A percentile compares a stretch with the other conserved stretches of the same genome.
Evolutionary conservation across 2,888 invertebrate genomes (phyloP).

Genomic region (Spatulosminthurus flaviceps): DNA sequence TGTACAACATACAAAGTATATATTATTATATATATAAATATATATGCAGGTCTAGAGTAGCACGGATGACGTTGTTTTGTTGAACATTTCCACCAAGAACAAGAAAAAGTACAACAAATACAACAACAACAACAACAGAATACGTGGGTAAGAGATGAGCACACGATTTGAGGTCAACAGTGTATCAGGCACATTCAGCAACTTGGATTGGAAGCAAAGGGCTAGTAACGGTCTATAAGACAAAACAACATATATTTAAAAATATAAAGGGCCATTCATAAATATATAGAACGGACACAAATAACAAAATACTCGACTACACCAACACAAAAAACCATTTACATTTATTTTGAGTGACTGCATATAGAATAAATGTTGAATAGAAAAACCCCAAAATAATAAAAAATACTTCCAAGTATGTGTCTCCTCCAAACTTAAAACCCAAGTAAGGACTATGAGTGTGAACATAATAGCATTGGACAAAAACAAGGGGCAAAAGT

Average conservation of each 20-base stretch:
- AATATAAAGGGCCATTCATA: not conserved
- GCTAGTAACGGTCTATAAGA: slow-evolving; percentile 42
- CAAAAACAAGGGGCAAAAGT: no score
- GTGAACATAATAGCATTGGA: no score
- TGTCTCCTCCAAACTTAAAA: no score
- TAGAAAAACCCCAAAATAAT: no score
- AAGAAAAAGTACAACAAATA: no score
- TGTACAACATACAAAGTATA: no score
- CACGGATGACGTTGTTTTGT: slow-evolving; percentile 10
- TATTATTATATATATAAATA: not conserved
- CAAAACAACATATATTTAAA: slow-evolving; percentile 25
- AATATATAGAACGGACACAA: not conserved
- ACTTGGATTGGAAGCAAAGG: slow-evolving; percentile 35
- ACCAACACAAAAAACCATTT: no score
- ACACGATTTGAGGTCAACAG: slow-evolving; percentile 14
- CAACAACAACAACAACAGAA: no score
- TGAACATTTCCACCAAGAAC: not conserved
- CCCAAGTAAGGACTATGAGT: no score
- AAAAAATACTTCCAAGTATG: no score
- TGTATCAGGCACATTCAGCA: slow-evolving; percentile 43
- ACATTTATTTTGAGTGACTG: no score
- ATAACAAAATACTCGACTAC: not conserved
- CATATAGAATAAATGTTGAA: no score
- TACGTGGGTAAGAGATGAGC: slow-evolving; percentile 15
- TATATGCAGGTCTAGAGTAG: not conserved